Evolutionary conservation across 1,140 invertebrate species (phyloP), one percentile per base, ranked within the genome.

Genomic region (Euwallacea similis): DNA sequence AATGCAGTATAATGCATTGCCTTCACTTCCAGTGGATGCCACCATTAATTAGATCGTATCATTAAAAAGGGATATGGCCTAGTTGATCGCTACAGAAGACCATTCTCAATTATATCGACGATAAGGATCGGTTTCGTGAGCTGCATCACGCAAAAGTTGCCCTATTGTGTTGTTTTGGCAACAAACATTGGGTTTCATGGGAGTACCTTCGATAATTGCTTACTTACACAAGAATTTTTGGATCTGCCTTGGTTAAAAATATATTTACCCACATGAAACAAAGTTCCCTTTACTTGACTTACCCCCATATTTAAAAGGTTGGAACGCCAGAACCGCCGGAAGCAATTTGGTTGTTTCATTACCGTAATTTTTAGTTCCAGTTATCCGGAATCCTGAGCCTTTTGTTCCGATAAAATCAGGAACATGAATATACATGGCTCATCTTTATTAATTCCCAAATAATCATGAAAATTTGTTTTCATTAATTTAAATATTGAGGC

Each of bases 91-190:
- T 16, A 46, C 60, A 42, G 60, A 62, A 62, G 46, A 62, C 42
- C 60, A 42, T 62, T 62, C 42, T n/a, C 60, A 62, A 62, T 62
- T 62, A 62, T 50, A 50, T 62, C 13, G 60, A n/a, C 60, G 60
- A 62, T 62, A 62, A 62, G 15, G n/a, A 62, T 62, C 60, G 42
- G 60, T 43, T 62, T 44, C 60, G 42, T 15, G 43, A 62, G 42
- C 15, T 46, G 60, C 15, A 16, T 56, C 60, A 62, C 42, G 60
- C 60, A 44, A 62, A 46, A 15, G 7, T 15, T 46, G 16, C 43
- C 60, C 42, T 13, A 62, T 62, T 62, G 60, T 62, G 42, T 56
- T 62, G 43, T 62, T 62, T 46, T 13, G 43, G 11, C 43, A 62
- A 62, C 46, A 21, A 10, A n/a, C n/a, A 13, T 62, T 47, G 15